Percentiles rank a stretch among this genome's conserved stretches.
These are phyloP conservation scores for Tricholauxania praeusta DNA, from an alignment of 2,888 invertebrate genomes.

Conservation along the genomic window DNA sequence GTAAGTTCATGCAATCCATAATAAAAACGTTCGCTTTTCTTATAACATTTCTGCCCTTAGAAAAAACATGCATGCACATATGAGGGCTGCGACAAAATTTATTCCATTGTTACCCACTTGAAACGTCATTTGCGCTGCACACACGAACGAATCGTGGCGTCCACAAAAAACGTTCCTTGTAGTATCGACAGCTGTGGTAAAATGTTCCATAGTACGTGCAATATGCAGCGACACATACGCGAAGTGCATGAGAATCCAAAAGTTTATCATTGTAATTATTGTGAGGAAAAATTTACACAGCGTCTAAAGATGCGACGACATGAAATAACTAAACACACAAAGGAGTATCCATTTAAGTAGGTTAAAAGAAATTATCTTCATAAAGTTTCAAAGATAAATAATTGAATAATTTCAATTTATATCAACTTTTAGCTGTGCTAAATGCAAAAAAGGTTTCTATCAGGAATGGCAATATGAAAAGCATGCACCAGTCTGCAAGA, in stretches of 20 bases:
- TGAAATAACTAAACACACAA: conserved; percentile 70
- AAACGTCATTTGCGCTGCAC: conserved; percentile 71
- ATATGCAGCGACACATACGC: conserved; percentile 73
- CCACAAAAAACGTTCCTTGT: conserved; percentile 56
- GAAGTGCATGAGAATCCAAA: conserved; percentile 68
- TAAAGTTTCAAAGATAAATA: too few species aligned
- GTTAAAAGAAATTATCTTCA: conserved; percentile 18
- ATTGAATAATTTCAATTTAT: background rate
- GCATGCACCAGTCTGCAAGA: conserved; percentile 66
- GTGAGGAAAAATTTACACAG: conserved; percentile 71
- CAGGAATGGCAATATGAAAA: conserved; percentile 69
- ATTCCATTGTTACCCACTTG: conserved; percentile 73
- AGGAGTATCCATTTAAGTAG: conserved; percentile 60
- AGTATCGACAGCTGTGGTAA: conserved; percentile 67
- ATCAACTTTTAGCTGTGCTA: conserved; percentile 68
- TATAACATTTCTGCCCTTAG: conserved; percentile 55
- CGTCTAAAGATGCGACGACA: conserved; percentile 72
- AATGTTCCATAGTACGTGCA: conserved; percentile 70
- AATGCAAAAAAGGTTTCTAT: conserved; percentile 70
- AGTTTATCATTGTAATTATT: conserved; percentile 70
- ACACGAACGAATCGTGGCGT: conserved; percentile 63
- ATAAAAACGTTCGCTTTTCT: too few species aligned
- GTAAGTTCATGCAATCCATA: conserved; percentile 68
- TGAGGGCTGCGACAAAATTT: conserved; percentile 73
- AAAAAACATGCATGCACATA: conserved; percentile 72